A percentile compares a stretch with the other conserved stretches of the same genome.
Evolutionary conservation across 2,797 vertebrate species (phyloP).

Genomic region (Sternotherus odoratus): DNA sequence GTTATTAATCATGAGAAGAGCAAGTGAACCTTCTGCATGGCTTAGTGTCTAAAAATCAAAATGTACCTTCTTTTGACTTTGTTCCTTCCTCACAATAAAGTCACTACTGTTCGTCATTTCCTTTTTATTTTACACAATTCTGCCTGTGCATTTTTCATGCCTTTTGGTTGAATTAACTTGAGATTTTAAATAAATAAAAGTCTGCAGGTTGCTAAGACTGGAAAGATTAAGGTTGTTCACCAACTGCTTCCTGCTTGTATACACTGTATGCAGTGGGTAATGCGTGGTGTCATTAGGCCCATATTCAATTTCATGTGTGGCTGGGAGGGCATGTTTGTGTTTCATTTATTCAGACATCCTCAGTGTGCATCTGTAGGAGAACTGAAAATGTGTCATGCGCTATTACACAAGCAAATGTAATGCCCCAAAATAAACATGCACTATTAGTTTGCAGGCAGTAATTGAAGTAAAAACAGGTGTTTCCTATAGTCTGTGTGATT

Average conservation of each 20-base stretch:
- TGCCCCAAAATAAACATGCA: constrained; percentile 79
- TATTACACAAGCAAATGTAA: constrained; percentile 82
- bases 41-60: not conserved
- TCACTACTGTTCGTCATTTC: not conserved
- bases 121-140: not conserved
- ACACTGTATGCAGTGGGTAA: constrained; percentile 5
- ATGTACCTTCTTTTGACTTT: not conserved
- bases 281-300: constrained; percentile 53
- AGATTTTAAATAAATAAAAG: constrained; percentile 72
- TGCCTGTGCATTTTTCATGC: constrained; percentile 39
- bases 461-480: constrained; percentile 81
- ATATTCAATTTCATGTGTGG: constrained; percentile 43
- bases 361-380: constrained; percentile 59
- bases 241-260: constrained; percentile 71
- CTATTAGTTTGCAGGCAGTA: constrained; percentile 67
- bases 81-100: not conserved
- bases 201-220: constrained; percentile 65
- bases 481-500: constrained; percentile 74
- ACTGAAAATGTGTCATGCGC: constrained; percentile 74
- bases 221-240: constrained; percentile 52
- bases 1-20: fast-evolving
- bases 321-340: constrained; percentile 65
- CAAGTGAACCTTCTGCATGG: fast-evolving
- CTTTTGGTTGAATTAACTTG: constrained; percentile 59
- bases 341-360: constrained; percentile 69